phyloP scores from a whole-genome alignment of 2,888 invertebrate genomes.

The Pseudococcus jackbeardsleyi region DNA sequence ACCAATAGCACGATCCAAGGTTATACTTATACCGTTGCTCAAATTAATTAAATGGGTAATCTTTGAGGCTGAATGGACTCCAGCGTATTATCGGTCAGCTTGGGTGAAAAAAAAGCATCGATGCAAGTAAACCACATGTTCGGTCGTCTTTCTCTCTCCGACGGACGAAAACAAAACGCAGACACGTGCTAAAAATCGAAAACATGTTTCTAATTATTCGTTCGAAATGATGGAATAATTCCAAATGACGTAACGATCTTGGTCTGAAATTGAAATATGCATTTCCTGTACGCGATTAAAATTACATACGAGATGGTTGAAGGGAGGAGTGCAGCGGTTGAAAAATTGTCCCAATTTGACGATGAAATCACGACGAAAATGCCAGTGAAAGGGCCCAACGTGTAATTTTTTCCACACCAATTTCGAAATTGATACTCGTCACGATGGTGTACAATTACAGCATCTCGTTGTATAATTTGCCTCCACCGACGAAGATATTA shows the following conservation, averaged over 20 bases:
- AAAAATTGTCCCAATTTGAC: too few species aligned
- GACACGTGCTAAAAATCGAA: conserved; percentile 40
- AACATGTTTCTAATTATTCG: conserved; percentile 44
- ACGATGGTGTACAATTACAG: conserved; percentile 42
- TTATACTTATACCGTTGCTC: not conserved
- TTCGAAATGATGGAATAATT: conserved; percentile 2
- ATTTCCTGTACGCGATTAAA: not conserved
- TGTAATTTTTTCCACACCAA: not conserved
- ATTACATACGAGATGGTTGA: not conserved
- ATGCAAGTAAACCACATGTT: not conserved
- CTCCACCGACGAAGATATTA: not conserved
- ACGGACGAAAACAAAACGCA: not conserved
- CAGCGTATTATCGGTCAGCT: too few species aligned
- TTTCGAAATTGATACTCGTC: conserved; percentile 8
- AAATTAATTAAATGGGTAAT: not conserved
- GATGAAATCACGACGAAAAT: too few species aligned
- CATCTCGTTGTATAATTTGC: not conserved
- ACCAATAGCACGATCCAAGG: not conserved
- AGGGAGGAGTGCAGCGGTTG: too few species aligned
- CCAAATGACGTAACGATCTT: conserved; percentile 24
- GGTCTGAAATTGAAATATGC: not conserved
- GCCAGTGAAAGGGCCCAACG: not conserved
- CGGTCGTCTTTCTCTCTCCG: not conserved
- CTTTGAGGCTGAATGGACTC: not conserved
- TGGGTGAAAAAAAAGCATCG: not conserved